phyloP scores from a whole-genome alignment of 2,888 invertebrate species.

The Leptogaster cylindrica region DNA sequence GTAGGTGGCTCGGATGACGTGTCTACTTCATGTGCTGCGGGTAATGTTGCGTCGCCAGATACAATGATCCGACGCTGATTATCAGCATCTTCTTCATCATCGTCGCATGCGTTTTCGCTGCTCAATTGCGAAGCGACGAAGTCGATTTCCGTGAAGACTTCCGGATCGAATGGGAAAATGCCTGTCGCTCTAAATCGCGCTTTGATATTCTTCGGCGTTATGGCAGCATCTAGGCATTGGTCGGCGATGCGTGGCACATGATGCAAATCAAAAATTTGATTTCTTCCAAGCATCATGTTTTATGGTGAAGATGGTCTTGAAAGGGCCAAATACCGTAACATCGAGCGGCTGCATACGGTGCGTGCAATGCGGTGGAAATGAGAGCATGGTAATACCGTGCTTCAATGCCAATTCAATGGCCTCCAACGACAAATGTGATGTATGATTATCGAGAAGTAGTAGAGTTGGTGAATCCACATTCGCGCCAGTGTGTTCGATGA shows the following conservation, averaged over 20 bases:
- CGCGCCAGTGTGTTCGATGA: slow-evolving; percentile 42
- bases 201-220: slow-evolving; percentile 43
- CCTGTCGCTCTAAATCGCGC: slow-evolving; percentile 47
- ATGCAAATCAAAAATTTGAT: slow-evolving; percentile 22
- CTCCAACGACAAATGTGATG: slow-evolving; percentile 52
- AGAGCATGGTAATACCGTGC: slow-evolving; percentile 49
- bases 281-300: slow-evolving; percentile 45
- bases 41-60: not conserved
- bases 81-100: slow-evolving; percentile 3
- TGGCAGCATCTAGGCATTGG: slow-evolving; percentile 65
- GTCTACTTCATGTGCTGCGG: not conserved
- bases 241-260: slow-evolving; percentile 22
- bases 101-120: not conserved
- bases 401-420: not conserved
- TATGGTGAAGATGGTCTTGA: slow-evolving; percentile 45
- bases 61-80: slow-evolving; percentile 19
- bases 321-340: slow-evolving; percentile 48
- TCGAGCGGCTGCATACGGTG: slow-evolving; percentile 50
- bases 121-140: not conserved
- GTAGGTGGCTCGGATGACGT: not conserved
- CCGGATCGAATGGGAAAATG: slow-evolving; percentile 60
- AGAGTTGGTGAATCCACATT: slow-evolving; percentile 50
- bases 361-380: slow-evolving; percentile 52
- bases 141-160: slow-evolving; percentile 14
- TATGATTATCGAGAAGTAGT: slow-evolving; percentile 54